Base-by-base conservation (phyloP, 2,797 vertebrate species). In the Eremophila alpestris region DNA sequence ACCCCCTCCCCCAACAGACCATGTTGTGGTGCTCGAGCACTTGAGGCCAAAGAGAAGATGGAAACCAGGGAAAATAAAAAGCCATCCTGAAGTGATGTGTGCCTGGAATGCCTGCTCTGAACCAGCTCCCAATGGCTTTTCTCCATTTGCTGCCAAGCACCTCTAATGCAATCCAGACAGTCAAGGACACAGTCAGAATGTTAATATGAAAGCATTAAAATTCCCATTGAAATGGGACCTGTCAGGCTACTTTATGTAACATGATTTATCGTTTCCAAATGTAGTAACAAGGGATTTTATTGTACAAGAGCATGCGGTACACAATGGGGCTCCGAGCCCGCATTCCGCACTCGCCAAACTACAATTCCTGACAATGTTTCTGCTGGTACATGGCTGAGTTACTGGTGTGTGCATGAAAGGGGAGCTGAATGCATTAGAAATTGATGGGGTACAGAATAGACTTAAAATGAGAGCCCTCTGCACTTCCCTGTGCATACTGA, bases 131-230 rank as follows among this genome's bases (percentile, higher is more conserved):
- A 77, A 32, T 73, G 93, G 88, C 65, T 90, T 95, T 86, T 77
- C 78, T 80, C 90, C 86, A 90, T 87, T 92, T 89, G 92, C 95
- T 95, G 96, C 95, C 90, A 89, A 95, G 83, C 93, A 89, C 92
- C 93, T 95, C 96, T 95, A 95, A 96, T 74, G 70, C 94, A 90
- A 92, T 89, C 86, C 94, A 96, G 95, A 90, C 92, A 95, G 90
- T 82, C 81, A 93, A 90, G 88, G 90, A 97, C 92, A 94, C 60
- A 82, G 92, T 55, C 52, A 86, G 94, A 95, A 96, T 96, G 88
- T 85, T 97, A 96, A 96, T 95, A 96, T 54, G 78, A 93, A 95
- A 93, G 90, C 95, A 97, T 92, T 96, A 96, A 93, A 94, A 96
- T 93, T 95, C 94, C 92, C 93, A 88, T 83, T 90, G 93, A 97